Evolutionary conservation across 1,140 invertebrate species (phyloP).

Genomic region (Microvelia longipes): DNA sequence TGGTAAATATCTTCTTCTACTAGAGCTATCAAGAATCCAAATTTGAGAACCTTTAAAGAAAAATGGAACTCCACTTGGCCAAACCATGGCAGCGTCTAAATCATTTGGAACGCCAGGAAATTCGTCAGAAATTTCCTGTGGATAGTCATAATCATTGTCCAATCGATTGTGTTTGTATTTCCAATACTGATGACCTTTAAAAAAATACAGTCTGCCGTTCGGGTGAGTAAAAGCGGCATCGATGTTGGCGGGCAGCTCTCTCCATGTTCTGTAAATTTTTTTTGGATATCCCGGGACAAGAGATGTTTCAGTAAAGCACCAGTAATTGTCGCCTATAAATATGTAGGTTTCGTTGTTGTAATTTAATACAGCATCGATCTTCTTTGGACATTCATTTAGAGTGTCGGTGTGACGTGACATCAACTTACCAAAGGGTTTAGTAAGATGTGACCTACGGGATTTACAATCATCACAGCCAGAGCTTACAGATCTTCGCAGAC

Average conservation of each 20-base stretch:
- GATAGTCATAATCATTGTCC: slow-evolving; percentile 77
- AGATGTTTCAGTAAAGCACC: slow-evolving; percentile 62
- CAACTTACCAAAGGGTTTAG: no score
- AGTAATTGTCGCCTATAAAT: slow-evolving; percentile 72
- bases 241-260: slow-evolving; percentile 64
- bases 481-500: no score
- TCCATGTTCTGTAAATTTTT: slow-evolving; percentile 59
- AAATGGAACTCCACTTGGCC: slow-evolving; percentile 92
- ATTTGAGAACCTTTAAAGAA: slow-evolving; percentile 86
- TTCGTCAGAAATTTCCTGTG: slow-evolving; percentile 73
- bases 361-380: slow-evolving; percentile 73
- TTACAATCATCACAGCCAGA: no score
- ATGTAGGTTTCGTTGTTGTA: slow-evolving; percentile 62
- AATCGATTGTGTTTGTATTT: slow-evolving; percentile 66
- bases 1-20: slow-evolving; percentile 75
- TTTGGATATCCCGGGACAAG: slow-evolving; percentile 68
- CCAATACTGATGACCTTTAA: slow-evolving; percentile 87
- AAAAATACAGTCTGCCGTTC: slow-evolving; percentile 84
- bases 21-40: slow-evolving; percentile 85
- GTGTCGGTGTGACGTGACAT: no score
- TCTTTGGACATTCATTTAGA: slow-evolving; percentile 35
- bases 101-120: slow-evolving; percentile 86
- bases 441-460: no score
- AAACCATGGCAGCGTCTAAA: slow-evolving; percentile 79
- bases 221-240: slow-evolving; percentile 82